Base-by-base conservation (phyloP, 2,113 vertebrate species). In the Indri indri region DNA sequence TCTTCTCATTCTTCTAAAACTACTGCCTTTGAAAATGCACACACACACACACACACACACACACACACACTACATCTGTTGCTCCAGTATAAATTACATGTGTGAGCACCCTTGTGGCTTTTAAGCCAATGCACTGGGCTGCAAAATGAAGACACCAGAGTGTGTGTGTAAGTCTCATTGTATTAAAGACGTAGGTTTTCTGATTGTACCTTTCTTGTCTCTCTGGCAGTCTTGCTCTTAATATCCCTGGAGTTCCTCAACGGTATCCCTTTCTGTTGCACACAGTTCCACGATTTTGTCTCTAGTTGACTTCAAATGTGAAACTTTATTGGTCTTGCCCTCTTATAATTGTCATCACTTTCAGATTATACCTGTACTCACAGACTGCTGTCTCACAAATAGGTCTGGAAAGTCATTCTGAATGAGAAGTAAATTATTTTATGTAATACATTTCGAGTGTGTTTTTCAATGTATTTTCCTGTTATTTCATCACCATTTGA, bases 401-500 rank as follows among this genome's bases (percentile, higher is more conserved):
- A 37, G 87, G 23, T 70, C 74, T 66, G 47, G 54, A 57, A 79
- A 77, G 81, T 88, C 90, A 45, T 90, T 81, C 54, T 47, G 65
- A 92, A 96, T 90, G 92, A 96, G 95, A 96, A 97, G 92, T 96
- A 96, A 96, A 98, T 96, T 97, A 97, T 92, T 96, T 96, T 91
- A 73, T 86, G 86, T 81, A 95, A 85, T 63, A 84, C 5, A 40
- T 76, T 73, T 71, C 20, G 89, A 70, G 94, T 86, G 95, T 96
- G 97, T 65, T 93, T 88, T 94, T 87, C 71, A 23, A 8, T 50
- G 77, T 30, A 79, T 27, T 63, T 93, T 16, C 54, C 37, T 71
- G 47, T 68, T 61, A 27, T 32, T 30, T 66, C 73, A 4, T 27
- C 18, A 34, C 81, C n/a, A 3, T 47, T 54, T 66, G 71, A 23